These are phyloP conservation scores for Phainopepla nitens DNA, from an alignment of 2,113 vertebrate species.

Conservation along the genomic window DNA sequence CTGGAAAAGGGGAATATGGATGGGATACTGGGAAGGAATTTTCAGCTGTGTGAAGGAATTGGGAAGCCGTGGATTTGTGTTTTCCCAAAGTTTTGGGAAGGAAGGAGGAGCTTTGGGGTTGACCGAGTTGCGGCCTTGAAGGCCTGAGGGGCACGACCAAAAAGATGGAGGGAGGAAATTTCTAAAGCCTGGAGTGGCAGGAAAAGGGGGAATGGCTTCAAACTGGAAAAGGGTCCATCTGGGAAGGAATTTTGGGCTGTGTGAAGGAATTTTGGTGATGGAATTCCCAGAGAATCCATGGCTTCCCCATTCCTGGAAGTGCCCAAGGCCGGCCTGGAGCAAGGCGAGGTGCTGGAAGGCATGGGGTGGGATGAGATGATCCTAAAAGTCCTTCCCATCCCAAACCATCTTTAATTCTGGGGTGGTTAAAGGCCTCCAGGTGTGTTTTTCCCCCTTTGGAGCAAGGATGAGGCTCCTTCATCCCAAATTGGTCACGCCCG, in stretches of 20 bases:
- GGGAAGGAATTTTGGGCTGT: not conserved
- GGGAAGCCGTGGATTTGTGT: too few species aligned
- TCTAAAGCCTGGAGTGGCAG: too few species aligned
- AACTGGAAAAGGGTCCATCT: too few species aligned
- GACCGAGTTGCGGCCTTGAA: too few species aligned
- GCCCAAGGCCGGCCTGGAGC: not conserved
- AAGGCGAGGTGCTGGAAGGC: fast-evolving
- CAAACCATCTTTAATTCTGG: fast-evolving
- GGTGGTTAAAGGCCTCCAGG: not conserved
- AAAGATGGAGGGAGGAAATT: too few species aligned
- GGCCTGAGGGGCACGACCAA: too few species aligned
- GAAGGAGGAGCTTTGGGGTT: not conserved
- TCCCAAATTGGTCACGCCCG: not conserved
- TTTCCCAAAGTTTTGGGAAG: not conserved
- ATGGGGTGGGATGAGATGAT: not conserved
- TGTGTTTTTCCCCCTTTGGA: not conserved
- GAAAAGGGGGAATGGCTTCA: too few species aligned
- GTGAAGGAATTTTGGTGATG: not conserved
- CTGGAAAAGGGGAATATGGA: fast-evolving
- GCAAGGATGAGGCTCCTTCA: not conserved
- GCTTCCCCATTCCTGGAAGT: not conserved
- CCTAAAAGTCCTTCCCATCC: not conserved
- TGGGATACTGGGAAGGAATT: not conserved
- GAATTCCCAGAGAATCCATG: not conserved
- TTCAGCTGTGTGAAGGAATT: not conserved